phyloP scores from a whole-genome alignment of 2,888 invertebrate species.

The Eupithecia insigniata region DNA sequence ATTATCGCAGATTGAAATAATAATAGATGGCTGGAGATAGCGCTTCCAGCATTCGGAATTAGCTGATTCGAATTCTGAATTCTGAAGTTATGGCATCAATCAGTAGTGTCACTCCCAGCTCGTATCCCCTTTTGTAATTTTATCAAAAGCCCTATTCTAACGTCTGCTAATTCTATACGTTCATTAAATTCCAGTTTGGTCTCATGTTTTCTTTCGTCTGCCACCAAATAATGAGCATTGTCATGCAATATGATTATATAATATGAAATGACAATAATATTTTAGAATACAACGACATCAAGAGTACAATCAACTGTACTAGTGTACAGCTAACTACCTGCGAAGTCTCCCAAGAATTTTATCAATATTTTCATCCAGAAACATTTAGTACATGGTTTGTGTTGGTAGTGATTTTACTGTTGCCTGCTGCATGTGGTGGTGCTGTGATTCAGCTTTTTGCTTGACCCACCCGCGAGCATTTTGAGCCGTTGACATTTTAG shows the following conservation, averaged over 20 bases:
- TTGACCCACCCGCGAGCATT: slow-evolving; percentile 75
- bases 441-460: slow-evolving; percentile 59
- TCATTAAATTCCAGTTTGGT: neutral
- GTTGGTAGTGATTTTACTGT: neutral
- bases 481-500: slow-evolving; percentile 65
- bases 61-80: slow-evolving; percentile 46
- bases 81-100: slow-evolving; percentile 15
- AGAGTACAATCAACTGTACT: no score
- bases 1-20: slow-evolving; percentile 80
- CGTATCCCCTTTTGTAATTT: neutral
- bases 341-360: neutral
- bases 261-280: no score
- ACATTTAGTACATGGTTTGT: neutral
- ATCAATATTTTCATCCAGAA: neutral
- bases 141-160: neutral
- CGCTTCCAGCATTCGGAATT: slow-evolving; percentile 70
- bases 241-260: neutral
- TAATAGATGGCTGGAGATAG: slow-evolving; percentile 66
- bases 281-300: no score
- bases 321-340: no score
- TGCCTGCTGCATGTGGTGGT: neutral
- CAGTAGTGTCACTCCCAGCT: neutral
- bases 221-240: neutral
- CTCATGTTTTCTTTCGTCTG: neutral
- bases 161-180: neutral